Evolutionary conservation across 1,140 invertebrate species (phyloP), one percentile per base, ranked within the genome.

Genomic region (Trichogramma pretiosum): DNA sequence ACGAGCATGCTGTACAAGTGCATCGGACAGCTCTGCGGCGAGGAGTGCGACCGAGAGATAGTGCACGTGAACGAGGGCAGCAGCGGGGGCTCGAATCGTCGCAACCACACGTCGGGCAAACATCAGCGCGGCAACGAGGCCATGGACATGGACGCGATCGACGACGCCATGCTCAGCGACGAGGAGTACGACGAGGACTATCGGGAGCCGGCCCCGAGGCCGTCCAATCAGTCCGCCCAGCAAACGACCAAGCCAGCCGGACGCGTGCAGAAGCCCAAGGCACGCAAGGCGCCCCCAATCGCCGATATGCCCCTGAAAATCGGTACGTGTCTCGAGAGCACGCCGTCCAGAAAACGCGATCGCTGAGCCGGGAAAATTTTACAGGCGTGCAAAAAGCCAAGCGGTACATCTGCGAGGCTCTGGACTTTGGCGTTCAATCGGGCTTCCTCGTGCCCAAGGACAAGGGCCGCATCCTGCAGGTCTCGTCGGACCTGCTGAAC

Each of bases 381-480:
- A 18, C 30, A 65, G 63, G 36, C 0, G 3, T 50, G 22, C 43
- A 23, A 7, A 54, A 57, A n/a, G 53, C 54, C 13, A 60, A 50
- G 16, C 56, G 40, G 2, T 63, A 64, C 32, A 52, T 65, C 3
- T 55, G 55, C 21, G 46, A 57, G 10, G 62, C 60, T 8, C 34
- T 65, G 0, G 39, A 58, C 1, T 65, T 63, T 24, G 63, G 57
- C 3, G 37, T 64, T 0, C 50, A 62, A 7, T 52, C 58, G 0
- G 62, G 62, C 5, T 65, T 58, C 11, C 43, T 65, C 13, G 54
- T 56, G 17, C 58, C 58, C 0, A 54, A 54, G 17, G 54, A 63
- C 23, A 48, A 48, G 21, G 56, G 48, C 32, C 56, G 48, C n/a
- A 40, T 65, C 5, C 30, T 65, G 1, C 56, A 43, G 0, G 61